phyloP scores from a whole-genome alignment of 2,797 vertebrate genomes.

The Poecile montanus region DNA sequence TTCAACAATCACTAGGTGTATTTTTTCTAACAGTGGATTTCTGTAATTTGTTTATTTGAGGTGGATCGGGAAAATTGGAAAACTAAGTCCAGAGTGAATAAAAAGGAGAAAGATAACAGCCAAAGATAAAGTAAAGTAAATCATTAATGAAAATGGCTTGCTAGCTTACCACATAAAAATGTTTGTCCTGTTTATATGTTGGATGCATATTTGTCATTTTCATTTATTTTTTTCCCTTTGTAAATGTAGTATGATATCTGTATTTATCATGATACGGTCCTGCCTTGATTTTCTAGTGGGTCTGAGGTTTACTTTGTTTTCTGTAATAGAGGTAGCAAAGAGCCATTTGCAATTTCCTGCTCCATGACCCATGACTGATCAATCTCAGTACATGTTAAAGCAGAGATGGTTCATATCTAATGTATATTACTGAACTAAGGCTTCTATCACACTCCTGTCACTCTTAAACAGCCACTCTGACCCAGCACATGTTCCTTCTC shows the following conservation, averaged over 20 bases:
- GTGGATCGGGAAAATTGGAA: background rate
- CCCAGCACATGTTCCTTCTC: background rate
- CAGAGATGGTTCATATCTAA: background rate
- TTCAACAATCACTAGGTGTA: background rate
- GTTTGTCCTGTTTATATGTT: background rate
- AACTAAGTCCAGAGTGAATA: background rate
- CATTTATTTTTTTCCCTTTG: background rate
- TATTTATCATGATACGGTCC: background rate
- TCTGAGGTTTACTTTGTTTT: background rate
- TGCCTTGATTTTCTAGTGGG: background rate
- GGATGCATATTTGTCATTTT: background rate
- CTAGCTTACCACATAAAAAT: background rate
- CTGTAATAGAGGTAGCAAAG: background rate
- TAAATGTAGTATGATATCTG: background rate
- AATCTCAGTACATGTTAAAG: background rate
- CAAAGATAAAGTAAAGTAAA: background rate
- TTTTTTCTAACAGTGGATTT: background rate
- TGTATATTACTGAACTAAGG: background rate
- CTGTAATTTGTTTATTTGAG: background rate
- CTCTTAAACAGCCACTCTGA: background rate
- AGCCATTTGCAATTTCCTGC: background rate
- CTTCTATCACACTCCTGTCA: background rate
- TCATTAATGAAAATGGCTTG: background rate
- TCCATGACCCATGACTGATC: background rate
- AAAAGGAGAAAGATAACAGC: background rate